Conservation (phyloP, 2,888 invertebrate genomes). For the Chelonus formosanus region DNA sequence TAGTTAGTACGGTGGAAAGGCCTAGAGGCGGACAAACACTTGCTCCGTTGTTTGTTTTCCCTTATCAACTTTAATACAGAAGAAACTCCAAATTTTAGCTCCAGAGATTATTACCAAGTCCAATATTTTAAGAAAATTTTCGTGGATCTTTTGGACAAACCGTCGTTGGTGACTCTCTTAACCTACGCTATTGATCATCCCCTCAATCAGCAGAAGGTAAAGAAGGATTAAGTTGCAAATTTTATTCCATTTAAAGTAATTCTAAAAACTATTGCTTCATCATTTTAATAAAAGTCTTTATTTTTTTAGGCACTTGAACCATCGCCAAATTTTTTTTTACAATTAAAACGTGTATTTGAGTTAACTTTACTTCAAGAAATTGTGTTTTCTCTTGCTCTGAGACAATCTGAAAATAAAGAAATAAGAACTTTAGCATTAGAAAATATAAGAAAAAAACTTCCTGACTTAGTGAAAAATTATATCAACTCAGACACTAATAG, state of each 20-base stretch:
- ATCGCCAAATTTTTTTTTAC: slow-evolving; percentile 80
- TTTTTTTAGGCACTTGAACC: slow-evolving; percentile 77
- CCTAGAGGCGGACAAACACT: slow-evolving; percentile 96
- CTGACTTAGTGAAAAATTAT: slow-evolving; percentile 86
- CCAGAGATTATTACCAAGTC: slow-evolving; percentile 70
- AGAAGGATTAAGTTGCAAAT: slow-evolving; percentile 28
- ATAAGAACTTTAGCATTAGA: slow-evolving; percentile 77
- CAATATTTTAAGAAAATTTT: slow-evolving; percentile 83
- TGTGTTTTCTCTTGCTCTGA: slow-evolving; percentile 85
- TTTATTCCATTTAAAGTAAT: slow-evolving; percentile 12
- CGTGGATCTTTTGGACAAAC: slow-evolving; percentile 81
- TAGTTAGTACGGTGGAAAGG: slow-evolving; percentile 92
- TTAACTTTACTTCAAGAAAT: slow-evolving; percentile 91
- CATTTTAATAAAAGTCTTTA: slow-evolving; percentile 2
- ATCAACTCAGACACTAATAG: slow-evolving; percentile 77
- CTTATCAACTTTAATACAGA: slow-evolving; percentile 81
- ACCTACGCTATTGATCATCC: slow-evolving; percentile 89
- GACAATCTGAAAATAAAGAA: slow-evolving; percentile 82
- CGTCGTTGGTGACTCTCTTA: slow-evolving; percentile 86
- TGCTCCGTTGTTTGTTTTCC: slow-evolving; percentile 93
- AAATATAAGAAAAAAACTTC: slow-evolving; percentile 83
- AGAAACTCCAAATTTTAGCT: slow-evolving; percentile 69
- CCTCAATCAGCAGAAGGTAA: slow-evolving; percentile 77
- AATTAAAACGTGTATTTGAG: slow-evolving; percentile 85
- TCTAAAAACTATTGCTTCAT: slow-evolving; percentile 2